Evolutionary conservation across 2,797 vertebrate genomes (phyloP), one percentile per base, ranked within the genome.

Genomic region (Syndactyla subalaris): DNA sequence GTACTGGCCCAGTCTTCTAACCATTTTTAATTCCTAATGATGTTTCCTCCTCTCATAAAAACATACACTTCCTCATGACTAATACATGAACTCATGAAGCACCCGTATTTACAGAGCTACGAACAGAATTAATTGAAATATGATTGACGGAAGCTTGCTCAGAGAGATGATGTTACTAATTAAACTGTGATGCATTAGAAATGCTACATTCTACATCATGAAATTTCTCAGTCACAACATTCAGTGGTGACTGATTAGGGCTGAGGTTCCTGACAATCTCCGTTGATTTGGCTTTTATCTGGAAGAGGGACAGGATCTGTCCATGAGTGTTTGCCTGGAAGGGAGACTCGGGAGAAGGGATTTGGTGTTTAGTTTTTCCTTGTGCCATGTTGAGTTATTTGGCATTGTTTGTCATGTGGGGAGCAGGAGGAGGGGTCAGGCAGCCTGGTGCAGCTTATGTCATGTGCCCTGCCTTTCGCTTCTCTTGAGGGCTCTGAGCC

Each of bases 101-200:
- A 55, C 65, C 54, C 77, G 24, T 93, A 71, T 95, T 97, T 96
- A 93, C 78, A 81, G 17, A 93, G 63, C 58, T 79, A 83, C 51
- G 85, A 85, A 89, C 70, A 48, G 81, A 97, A 83, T 88, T 96
- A 95, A 93, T 67, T 79, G 43, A 73, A 91, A 46, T 2, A 8
- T 91, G 95, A 96, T 88, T 88, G 93, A 95, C 95, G 84, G 51
- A 80, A 67, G 55, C 63, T 89, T 95, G 54, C 67, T 36, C 51
- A 88, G 82, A 70, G 54, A 96, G 93, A 88, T 88, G 22, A 94
- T 97, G 93, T 83, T 96, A 75, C 76, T 96, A 97, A 96, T 97
- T 97, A 95, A 97, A 95, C 57, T 23, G 7, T 92, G 85, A 88
- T 94, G 92, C 49, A 76, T 90, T 96, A 91, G 75, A 81, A 85